These are phyloP conservation scores for Amphiprion percula DNA, from an alignment of 2,113 vertebrate species.

Conservation along the genomic window DNA sequence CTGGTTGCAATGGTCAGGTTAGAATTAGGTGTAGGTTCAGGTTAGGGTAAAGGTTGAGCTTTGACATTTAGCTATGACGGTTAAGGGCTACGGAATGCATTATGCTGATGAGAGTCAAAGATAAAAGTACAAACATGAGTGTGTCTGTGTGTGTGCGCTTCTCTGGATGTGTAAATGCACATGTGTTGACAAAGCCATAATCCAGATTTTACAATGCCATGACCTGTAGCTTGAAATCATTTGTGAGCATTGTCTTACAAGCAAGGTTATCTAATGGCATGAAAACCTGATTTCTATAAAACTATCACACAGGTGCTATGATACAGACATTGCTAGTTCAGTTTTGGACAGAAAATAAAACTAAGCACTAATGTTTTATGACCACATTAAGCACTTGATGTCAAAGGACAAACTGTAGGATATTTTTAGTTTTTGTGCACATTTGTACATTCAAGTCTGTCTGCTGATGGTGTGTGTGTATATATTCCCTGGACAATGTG, in stretches of 20 bases:
- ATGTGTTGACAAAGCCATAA: neutral
- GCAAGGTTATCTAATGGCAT: too few species aligned
- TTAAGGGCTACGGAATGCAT: neutral
- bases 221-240: slow-evolving; percentile 2
- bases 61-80: neutral
- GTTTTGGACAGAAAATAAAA: neutral
- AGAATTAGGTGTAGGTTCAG: neutral
- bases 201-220: neutral
- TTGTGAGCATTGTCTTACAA: neutral
- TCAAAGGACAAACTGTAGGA: neutral
- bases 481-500: neutral
- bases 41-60: neutral
- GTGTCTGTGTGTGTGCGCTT: neutral
- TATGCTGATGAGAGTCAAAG: too few species aligned
- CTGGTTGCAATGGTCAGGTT: neutral
- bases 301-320: neutral
- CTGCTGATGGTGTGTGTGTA: neutral
- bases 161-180: neutral
- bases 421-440: neutral
- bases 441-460: neutral
- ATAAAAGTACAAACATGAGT: too few species aligned
- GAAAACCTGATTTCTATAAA: neutral
- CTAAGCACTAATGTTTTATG: neutral
- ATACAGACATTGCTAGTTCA: neutral
- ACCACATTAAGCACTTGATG: neutral